Percentiles rank a stretch among this genome's conserved stretches.
Conservation (phyloP, 2,888 invertebrate species). For the Mesochorus sp. region DNA sequence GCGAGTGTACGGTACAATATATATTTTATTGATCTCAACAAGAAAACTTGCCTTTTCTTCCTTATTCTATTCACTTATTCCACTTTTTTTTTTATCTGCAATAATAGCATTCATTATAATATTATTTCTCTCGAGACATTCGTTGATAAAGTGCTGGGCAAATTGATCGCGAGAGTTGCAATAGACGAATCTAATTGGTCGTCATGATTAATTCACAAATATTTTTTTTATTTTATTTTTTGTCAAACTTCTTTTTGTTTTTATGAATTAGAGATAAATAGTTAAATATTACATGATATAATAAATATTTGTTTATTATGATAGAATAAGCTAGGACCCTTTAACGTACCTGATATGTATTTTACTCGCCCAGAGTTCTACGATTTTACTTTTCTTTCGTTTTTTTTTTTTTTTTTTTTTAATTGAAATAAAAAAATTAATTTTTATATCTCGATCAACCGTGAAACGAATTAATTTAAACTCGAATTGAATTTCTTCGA, state of each 20-base stretch:
- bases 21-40: no score
- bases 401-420: no score
- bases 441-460: slow-evolving; percentile 1
- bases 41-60: not conserved
- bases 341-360: slow-evolving; percentile 61
- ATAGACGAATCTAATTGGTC: slow-evolving; percentile 44
- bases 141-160: not conserved
- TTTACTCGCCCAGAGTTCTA: slow-evolving; percentile 51
- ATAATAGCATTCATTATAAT: no score
- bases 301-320: slow-evolving; percentile 58
- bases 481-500: not conserved
- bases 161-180: not conserved
- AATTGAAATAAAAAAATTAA: not conserved
- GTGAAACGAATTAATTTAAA: slow-evolving; percentile 15
- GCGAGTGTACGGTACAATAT: no score
- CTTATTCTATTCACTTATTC: not conserved
- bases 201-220: slow-evolving; percentile 16
- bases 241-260: not conserved
- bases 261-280: slow-evolving; percentile 47
- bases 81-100: not conserved
- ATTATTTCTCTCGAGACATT: not conserved
- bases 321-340: slow-evolving; percentile 60
- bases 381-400: slow-evolving; percentile 9
- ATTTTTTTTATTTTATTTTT: slow-evolving; percentile 16
- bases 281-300: slow-evolving; percentile 48